Evolutionary conservation across 2,113 vertebrate genomes (phyloP).

Genomic region (Tyto alba): DNA sequence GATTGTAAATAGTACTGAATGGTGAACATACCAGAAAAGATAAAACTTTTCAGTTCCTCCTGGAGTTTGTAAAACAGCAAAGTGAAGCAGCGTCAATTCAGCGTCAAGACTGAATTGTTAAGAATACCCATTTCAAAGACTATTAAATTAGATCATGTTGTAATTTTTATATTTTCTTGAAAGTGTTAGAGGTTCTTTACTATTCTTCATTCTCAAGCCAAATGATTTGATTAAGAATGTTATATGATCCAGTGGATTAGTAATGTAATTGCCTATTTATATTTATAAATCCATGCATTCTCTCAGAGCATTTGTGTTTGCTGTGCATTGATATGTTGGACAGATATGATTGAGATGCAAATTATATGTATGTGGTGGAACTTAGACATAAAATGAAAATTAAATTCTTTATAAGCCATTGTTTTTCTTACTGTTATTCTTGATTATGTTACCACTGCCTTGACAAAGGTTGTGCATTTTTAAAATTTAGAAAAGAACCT

Average conservation of each 20-base stretch:
- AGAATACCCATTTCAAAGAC: not conserved
- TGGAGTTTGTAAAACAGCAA: not conserved
- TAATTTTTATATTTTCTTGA: not conserved
- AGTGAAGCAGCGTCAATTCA: too few relatives aligned
- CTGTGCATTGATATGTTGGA: not conserved
- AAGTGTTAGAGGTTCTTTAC: not conserved
- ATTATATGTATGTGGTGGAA: not conserved
- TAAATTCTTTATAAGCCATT: too few relatives aligned
- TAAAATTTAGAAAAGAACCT: not conserved
- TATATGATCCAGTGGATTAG: not conserved
- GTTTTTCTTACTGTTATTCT: too few relatives aligned
- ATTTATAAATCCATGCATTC: not conserved
- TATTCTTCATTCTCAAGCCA: not conserved
- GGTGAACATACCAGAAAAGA: not conserved
- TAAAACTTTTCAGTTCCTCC: not conserved
- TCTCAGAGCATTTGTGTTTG: not conserved
- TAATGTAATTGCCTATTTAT: not conserved
- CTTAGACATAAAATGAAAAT: too few relatives aligned
- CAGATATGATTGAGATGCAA: not conserved
- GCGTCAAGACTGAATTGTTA: not conserved
- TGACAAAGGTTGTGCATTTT: not conserved
- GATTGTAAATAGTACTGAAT: not conserved
- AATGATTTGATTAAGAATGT: constrained; percentile 2
- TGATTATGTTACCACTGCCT: too few relatives aligned
- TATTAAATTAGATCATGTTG: not conserved